Conservation (phyloP, 2,797 vertebrate genomes). For the Anguilla marmorata region DNA sequence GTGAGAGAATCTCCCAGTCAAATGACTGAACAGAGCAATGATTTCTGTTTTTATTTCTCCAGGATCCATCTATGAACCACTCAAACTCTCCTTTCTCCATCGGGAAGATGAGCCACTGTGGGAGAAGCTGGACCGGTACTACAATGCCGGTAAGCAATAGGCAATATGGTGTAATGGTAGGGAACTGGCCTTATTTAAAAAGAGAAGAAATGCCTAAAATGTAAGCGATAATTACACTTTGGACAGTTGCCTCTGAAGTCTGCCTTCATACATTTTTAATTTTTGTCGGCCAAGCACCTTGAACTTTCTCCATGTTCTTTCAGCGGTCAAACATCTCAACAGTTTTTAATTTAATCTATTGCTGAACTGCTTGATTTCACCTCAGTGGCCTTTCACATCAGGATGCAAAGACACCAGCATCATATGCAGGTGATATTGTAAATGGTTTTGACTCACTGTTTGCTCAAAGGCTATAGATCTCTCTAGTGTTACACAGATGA, state of each 20-base stretch:
- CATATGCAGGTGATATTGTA: neutral
- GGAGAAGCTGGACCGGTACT: constrained; percentile 92
- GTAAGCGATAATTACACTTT: no score
- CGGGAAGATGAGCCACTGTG: constrained; percentile 83
- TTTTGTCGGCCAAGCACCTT: neutral
- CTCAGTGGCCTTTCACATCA: neutral
- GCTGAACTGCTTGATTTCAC: neutral
- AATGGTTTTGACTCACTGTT: neutral
- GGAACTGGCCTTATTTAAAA: neutral
- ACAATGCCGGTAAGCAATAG: constrained; percentile 81
- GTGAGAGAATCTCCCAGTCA: neutral
- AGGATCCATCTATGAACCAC: constrained; percentile 97
- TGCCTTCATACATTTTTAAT: neutral
- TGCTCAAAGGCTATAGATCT: neutral
- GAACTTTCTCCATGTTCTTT: neutral
- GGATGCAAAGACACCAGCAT: neutral
- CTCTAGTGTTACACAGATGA: neutral
- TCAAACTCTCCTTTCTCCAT: constrained; percentile 84
- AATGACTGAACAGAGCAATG: neutral
- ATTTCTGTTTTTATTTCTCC: constrained; percentile 43
- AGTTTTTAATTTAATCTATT: neutral
- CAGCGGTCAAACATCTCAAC: neutral
- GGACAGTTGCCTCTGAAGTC: neutral
- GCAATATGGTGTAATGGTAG: neutral
- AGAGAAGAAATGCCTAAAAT: neutral